Conservation (phyloP, 2,797 vertebrate genomes). For the Cheirogaleus major region DNA sequence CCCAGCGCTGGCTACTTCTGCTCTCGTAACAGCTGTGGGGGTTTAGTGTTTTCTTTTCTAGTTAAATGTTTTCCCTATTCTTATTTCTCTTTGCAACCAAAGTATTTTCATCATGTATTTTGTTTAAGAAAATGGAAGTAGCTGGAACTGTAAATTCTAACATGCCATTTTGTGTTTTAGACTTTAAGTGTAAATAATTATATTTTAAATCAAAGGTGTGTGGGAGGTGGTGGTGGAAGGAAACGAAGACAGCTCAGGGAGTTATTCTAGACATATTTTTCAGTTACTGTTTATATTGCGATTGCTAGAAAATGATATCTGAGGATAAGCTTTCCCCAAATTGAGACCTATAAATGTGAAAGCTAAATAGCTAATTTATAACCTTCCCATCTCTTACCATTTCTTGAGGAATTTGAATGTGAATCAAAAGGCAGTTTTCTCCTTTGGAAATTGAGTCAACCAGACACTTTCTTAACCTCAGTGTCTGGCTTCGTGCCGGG, state of each 20-base stretch:
- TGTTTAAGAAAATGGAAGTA: background rate
- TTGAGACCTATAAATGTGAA: background rate
- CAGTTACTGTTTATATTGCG: background rate
- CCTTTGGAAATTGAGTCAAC: background rate
- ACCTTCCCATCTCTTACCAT: background rate
- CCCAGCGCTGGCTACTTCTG: background rate
- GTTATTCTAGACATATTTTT: background rate
- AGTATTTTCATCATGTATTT: background rate
- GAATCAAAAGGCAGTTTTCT: background rate
- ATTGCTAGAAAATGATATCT: background rate
- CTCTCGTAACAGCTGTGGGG: fast-evolving
- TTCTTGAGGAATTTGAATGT: background rate
- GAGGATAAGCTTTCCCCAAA: background rate
- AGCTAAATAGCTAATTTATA: background rate
- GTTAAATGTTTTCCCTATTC: background rate
- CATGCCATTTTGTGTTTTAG: constrained; percentile 2
- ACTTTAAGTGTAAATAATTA: constrained; percentile 48
- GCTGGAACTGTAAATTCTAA: background rate
- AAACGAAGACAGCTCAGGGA: background rate
- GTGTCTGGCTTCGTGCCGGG: too few relatives aligned
- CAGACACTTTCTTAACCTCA: background rate
- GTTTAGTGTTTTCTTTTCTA: background rate
- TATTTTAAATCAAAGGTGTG: background rate
- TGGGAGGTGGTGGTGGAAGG: background rate
- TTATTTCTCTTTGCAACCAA: background rate